phyloP scores from a whole-genome alignment of 2,888 invertebrate species.

The Dorcus hopei region DNA sequence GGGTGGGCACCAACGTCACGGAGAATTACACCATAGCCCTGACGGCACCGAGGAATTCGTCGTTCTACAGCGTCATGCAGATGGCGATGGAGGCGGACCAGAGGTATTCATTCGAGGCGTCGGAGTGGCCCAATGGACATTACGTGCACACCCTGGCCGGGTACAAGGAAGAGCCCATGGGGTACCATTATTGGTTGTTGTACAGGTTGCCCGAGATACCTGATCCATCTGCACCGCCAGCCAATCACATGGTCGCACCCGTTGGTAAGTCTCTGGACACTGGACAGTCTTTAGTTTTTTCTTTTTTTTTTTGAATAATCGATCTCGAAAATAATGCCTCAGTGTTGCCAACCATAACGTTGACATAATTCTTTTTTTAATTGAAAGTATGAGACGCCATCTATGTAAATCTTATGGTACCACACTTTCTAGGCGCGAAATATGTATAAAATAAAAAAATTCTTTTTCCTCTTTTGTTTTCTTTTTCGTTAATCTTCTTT shows the following conservation, averaged over 20 bases:
- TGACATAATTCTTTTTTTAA: too few relatives aligned
- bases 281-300: too few relatives aligned
- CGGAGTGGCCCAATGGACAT: conserved; percentile 90
- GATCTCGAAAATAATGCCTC: too few relatives aligned
- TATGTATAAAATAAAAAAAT: too few relatives aligned
- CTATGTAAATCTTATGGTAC: background rate
- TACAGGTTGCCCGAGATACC: conserved; percentile 79
- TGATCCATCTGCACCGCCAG: conserved; percentile 76
- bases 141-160: conserved; percentile 85
- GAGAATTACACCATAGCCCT: conserved; percentile 76
- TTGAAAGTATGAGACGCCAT: background rate
- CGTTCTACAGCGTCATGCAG: conserved; percentile 66
- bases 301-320: too few relatives aligned
- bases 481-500: too few relatives aligned
- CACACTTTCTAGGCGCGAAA: too few relatives aligned
- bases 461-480: too few relatives aligned
- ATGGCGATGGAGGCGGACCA: conserved; percentile 78
- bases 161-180: conserved; percentile 75
- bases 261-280: too few relatives aligned
- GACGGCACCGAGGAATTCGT: conserved; percentile 68
- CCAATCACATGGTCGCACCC: conserved; percentile 83
- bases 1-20: conserved; percentile 84
- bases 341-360: too few relatives aligned
- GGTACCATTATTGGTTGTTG: conserved; percentile 86
- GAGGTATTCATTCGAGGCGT: conserved; percentile 59